Evolutionary conservation across 2,797 vertebrate species (phyloP).

Genomic region (Argentina silus): DNA sequence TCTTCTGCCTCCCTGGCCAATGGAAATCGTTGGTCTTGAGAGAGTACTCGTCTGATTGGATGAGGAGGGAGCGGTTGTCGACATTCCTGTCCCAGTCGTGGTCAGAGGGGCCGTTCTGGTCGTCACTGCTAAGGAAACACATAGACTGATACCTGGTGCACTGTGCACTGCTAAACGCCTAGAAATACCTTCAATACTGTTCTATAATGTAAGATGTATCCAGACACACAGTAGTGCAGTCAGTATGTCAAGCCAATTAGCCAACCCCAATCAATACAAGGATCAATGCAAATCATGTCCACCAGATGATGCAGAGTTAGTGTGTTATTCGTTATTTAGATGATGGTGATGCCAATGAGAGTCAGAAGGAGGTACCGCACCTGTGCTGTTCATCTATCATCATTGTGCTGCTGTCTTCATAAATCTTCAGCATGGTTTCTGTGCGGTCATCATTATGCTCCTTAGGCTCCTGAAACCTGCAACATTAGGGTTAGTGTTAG

Average conservation of each 20-base stretch:
- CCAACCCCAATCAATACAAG: too few species aligned
- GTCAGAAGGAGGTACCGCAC: too few species aligned
- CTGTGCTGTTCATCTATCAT: too few species aligned
- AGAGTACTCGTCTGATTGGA: slow-evolving; percentile 53
- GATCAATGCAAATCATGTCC: neutral
- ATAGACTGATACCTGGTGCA: too few species aligned
- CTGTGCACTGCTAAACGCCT: neutral
- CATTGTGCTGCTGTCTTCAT: slow-evolving; percentile 39
- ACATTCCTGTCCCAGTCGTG: slow-evolving; percentile 61
- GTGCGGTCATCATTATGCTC: slow-evolving; percentile 71
- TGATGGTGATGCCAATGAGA: too few species aligned
- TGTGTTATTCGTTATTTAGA: too few species aligned
- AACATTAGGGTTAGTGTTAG: too few species aligned
- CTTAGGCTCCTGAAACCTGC: slow-evolving; percentile 50
- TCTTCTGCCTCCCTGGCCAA: slow-evolving; percentile 63
- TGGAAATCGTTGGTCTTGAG: slow-evolving; percentile 66
- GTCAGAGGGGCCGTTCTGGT: slow-evolving; percentile 39
- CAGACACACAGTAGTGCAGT: neutral
- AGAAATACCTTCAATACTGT: neutral
- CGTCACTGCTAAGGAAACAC: slow-evolving; percentile 64
- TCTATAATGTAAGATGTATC: neutral
- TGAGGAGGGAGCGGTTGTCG: slow-evolving; percentile 39
- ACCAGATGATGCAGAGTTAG: neutral
- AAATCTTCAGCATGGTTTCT: slow-evolving; percentile 64
- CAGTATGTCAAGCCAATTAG: neutral